Evolutionary conservation across 2,888 invertebrate species (phyloP), one percentile per base, ranked within the genome.

Genomic region (Theodoxus fluviatilis): DNA sequence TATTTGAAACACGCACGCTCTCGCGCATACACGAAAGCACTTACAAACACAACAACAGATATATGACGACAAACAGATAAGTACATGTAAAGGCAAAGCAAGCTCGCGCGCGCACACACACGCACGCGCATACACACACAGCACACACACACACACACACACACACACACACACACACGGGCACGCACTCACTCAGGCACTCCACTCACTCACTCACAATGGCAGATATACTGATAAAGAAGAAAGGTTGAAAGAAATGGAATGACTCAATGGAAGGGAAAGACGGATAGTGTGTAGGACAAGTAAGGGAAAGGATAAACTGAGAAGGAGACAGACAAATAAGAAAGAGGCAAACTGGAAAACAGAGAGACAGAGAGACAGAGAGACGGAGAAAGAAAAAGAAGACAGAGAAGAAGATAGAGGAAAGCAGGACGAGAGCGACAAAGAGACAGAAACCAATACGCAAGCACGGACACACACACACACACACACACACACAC

Each of bases 81-180:
- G n/a, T n/a, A n/a, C n/a, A n/a, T n/a, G n/a, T n/a, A n/a, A n/a
- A n/a, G n/a, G n/a, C n/a, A n/a, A n/a, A n/a, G n/a, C n/a, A n/a
- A n/a, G n/a, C n/a, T n/a, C n/a, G n/a, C n/a, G n/a, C n/a, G n/a
- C n/a, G n/a, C n/a, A n/a, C n/a, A n/a, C n/a, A n/a, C n/a, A n/a
- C 18, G 7, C 18, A 4, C 49, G 49, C 3, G 49, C n/a, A 49
- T 22, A 4, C 18, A 25, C n/a, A 49, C 49, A n/a, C 49, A 37
- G 22, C 64, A 64, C 64, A 64, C 25, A 18, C 40, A 64, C 40
- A 40, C 64, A 57, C 61, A 37, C 61, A 61, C 61, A 28, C 37
- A 61, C 61, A 61, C 12, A 25, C 61, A 35, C 57, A 15, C 43
- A 43, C 43, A 43, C 43, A 43, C 43, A 43, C 43, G 18, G 9